These are phyloP conservation scores for Psix sp. DNA, from an alignment of 1,140 invertebrate species.

Conservation along the genomic window DNA sequence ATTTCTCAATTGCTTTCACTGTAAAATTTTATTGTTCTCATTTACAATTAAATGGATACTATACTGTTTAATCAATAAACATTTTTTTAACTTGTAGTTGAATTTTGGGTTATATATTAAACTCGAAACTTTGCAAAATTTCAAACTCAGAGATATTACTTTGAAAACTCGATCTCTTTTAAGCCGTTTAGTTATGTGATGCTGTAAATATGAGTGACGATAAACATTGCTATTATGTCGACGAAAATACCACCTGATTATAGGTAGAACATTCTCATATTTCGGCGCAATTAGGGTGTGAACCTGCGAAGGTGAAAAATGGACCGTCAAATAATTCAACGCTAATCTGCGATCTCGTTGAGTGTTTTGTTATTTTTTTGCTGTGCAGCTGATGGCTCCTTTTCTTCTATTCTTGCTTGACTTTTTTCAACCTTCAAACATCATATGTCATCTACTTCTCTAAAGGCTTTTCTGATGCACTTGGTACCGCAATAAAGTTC, in stretches of 20 bases:
- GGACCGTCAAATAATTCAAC: slow-evolving; percentile 17
- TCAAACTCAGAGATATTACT: slow-evolving; percentile 11
- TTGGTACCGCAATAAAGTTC: slow-evolving; percentile 61
- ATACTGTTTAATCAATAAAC: too few species aligned
- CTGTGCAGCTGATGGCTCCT: background rate
- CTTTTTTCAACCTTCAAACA: slow-evolving; percentile 5
- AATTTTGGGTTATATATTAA: too few species aligned
- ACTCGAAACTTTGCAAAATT: background rate
- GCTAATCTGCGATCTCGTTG: slow-evolving; percentile 15
- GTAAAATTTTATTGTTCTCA: too few species aligned
- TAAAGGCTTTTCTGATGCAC: slow-evolving; percentile 20
- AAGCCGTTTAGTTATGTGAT: slow-evolving; percentile 13
- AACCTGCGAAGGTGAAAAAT: slow-evolving; percentile 16
- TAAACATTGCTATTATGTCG: slow-evolving; percentile 21
- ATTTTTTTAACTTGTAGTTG: too few species aligned
- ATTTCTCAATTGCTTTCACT: too few species aligned
- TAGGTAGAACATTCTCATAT: slow-evolving; percentile 8
- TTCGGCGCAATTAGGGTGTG: slow-evolving; percentile 14
- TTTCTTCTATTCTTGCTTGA: background rate
- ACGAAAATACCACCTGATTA: slow-evolving; percentile 25
- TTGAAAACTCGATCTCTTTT: slow-evolving; percentile 2
- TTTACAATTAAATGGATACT: too few species aligned
- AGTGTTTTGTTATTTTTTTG: slow-evolving; percentile 17
- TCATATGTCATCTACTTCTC: slow-evolving; percentile 36
- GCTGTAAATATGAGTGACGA: background rate